Evolutionary conservation across 2,113 vertebrate species (phyloP).

Genomic region (Sander lucioperca): DNA sequence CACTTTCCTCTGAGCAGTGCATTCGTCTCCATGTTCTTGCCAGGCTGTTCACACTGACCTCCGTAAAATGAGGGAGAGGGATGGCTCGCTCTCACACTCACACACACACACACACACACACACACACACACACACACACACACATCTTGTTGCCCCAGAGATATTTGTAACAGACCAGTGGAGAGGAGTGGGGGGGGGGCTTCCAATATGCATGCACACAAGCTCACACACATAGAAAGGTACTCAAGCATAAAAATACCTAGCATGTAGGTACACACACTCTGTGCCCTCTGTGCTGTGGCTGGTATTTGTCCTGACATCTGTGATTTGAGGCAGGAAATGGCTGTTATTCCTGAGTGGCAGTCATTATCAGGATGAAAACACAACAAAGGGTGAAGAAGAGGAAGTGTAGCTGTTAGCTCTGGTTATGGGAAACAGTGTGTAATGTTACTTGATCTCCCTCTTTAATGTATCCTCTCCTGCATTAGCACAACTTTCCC

Average conservation of each 20-base stretch:
- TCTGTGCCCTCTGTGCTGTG: conserved; percentile 19
- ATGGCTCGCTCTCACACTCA: conserved; percentile 42
- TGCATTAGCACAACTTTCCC: conserved; percentile 56
- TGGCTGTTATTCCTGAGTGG: conserved; percentile 68
- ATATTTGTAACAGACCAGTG: conserved; percentile 44
- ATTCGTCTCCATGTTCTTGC: conserved; percentile 44
- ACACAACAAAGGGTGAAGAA: conserved; percentile 56
- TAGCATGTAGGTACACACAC: conserved; percentile 15
- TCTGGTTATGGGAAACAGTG: conserved; percentile 12
- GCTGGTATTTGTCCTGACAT: conserved; percentile 55
- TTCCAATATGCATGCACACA: conserved; percentile 33
- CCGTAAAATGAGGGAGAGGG: conserved; percentile 44
- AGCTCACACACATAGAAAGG: conserved; percentile 20
- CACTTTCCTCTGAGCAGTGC: conserved; percentile 19
- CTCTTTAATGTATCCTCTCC: conserved; percentile 46
- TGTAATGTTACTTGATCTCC: conserved; percentile 47
- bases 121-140: conserved; percentile 61
- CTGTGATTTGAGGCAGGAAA: conserved; percentile 68
- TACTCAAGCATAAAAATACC: conserved; percentile 42
- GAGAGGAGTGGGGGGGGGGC: neutral
- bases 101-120: conserved; percentile 39
- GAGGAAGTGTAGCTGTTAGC: conserved; percentile 45
- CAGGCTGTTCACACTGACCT: conserved; percentile 58
- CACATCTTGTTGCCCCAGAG: conserved; percentile 60
- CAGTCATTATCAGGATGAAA: conserved; percentile 62